Evolutionary conservation across 2,888 invertebrate genomes (phyloP).

Genomic region (Mimumesa dahlbomi): DNA sequence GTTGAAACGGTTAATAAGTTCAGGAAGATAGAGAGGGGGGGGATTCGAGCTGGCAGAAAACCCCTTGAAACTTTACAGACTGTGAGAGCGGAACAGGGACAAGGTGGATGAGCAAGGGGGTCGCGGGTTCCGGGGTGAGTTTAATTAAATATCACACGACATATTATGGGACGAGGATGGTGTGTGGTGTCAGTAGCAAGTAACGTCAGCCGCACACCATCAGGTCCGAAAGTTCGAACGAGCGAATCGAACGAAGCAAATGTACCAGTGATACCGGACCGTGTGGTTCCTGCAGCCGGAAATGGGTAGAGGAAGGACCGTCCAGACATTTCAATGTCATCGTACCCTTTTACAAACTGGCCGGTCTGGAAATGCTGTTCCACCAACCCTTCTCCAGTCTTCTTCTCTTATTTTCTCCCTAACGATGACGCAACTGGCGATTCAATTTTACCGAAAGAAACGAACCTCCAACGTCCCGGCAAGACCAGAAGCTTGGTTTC

Average conservation of each 20-base stretch:
- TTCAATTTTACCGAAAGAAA: conserved; percentile 44
- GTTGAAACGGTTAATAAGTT: conserved; percentile 71
- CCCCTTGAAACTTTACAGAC: conserved; percentile 75
- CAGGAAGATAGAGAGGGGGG: conserved; percentile 42
- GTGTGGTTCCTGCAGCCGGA: conserved; percentile 25
- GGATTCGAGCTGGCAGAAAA: conserved; percentile 49
- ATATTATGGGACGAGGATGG: conserved; percentile 64
- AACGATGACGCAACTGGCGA: conserved; percentile 40
- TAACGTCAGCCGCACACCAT: conserved; percentile 53
- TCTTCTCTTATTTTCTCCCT: conserved; percentile 17
- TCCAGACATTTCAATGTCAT: conserved; percentile 50
- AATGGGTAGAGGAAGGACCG: conserved; percentile 35
- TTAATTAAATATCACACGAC: conserved; percentile 77
- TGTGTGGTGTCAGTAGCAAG: conserved; percentile 60
- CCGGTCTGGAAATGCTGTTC: conserved; percentile 34
- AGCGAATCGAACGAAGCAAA: conserved; percentile 44
- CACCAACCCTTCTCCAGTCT: conserved; percentile 1
- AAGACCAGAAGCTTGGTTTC: conserved; percentile 43
- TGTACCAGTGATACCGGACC: conserved; percentile 16
- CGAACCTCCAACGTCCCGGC: conserved; percentile 12
- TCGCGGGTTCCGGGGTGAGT: conserved; percentile 51
- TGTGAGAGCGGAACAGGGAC: conserved; percentile 56
- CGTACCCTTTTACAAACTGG: conserved; percentile 45
- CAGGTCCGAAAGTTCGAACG: conserved; percentile 59
- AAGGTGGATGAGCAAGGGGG: conserved; percentile 32